phyloP scores from a whole-genome alignment of 2,113 vertebrate species.

The Craseonycteris thonglongyai region DNA sequence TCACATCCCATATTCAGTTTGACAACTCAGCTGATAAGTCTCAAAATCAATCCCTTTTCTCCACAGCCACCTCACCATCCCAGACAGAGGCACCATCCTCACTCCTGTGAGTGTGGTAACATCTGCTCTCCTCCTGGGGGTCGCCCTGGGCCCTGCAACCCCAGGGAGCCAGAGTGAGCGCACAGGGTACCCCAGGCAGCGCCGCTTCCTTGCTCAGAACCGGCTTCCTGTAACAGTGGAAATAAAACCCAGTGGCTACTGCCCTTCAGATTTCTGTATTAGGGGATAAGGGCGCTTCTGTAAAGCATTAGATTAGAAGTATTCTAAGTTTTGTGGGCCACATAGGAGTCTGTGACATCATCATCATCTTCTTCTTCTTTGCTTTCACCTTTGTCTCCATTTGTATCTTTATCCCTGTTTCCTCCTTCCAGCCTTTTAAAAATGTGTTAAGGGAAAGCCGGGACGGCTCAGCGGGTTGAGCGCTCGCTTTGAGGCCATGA shows the following conservation, averaged over 20 bases:
- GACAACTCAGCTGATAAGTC: not conserved
- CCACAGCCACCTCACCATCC: not conserved
- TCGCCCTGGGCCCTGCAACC: not conserved
- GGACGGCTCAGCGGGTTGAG: too few relatives aligned
- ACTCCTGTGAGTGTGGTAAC: too few relatives aligned
- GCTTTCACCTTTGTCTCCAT: not conserved
- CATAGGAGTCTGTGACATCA: not conserved
- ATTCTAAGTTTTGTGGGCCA: not conserved
- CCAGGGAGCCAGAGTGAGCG: fast-evolving
- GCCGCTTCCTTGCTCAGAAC: not conserved
- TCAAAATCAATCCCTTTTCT: not conserved
- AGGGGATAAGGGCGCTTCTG: not conserved
- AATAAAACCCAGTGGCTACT: not conserved
- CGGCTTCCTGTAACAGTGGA: not conserved
- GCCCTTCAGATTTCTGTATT: not conserved
- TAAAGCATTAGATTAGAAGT: not conserved
- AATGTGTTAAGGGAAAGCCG: too few relatives aligned
- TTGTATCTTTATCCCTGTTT: not conserved
- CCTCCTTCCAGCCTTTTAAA: not conserved
- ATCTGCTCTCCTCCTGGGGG: not conserved
- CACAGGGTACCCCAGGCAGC: not conserved
- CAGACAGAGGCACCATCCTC: not conserved
- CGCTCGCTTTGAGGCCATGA: too few relatives aligned
- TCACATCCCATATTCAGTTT: not conserved
- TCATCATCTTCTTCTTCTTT: not conserved